These are phyloP conservation scores for Orthosia gothica DNA, from an alignment of 2,888 invertebrate species.

Conservation along the genomic window DNA sequence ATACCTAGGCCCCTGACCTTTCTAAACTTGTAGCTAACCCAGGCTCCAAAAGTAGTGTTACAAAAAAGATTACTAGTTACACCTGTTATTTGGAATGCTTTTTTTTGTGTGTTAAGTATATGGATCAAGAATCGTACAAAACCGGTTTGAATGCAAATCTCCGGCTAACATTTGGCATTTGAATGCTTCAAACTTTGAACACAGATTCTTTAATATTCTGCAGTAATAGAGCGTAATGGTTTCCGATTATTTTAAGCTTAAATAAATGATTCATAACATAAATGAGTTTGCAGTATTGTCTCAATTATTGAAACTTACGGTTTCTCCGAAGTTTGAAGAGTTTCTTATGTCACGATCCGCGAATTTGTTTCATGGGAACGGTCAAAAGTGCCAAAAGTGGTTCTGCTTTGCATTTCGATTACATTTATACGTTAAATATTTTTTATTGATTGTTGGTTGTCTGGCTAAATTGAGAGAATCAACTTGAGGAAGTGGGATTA, in stretches of 20 bases:
- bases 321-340: conserved; percentile 37
- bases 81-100: conserved; percentile 52
- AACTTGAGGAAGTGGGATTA: neutral
- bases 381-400: conserved; percentile 4
- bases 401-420: conserved; percentile 8
- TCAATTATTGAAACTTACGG: conserved; percentile 34
- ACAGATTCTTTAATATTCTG: conserved; percentile 31
- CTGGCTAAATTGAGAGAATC: conserved; percentile 32
- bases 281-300: conserved; percentile 26
- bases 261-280: conserved; percentile 53
- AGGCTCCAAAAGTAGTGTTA: conserved; percentile 35
- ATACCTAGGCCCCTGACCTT: conserved; percentile 44
- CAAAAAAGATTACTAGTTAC: conserved; percentile 58
- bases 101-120: conserved; percentile 37
- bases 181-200: conserved; percentile 2
- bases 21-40: conserved; percentile 33
- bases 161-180: conserved; percentile 37
- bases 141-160: conserved; percentile 55
- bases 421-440: conserved; percentile 3
- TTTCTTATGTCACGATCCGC: conserved; percentile 24
- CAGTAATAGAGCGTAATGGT: conserved; percentile 22
- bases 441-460: neutral
- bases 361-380: conserved; percentile 14
- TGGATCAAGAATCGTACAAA: conserved; percentile 39
- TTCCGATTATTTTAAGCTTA: conserved; percentile 20